Base-by-base conservation (phyloP, 2,888 invertebrate species). In the Dorcus hopei region DNA sequence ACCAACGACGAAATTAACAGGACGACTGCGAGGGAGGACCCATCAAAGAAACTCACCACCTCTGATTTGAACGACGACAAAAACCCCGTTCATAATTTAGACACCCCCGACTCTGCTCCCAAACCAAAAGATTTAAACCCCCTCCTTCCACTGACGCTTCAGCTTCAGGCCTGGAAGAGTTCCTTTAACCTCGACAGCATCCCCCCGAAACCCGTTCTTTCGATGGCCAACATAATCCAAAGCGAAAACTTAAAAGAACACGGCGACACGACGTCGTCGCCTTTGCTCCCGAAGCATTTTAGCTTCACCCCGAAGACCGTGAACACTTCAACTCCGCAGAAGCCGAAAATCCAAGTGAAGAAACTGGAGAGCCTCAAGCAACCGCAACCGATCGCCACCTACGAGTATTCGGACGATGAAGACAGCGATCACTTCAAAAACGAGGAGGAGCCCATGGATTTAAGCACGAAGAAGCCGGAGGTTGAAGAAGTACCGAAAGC, bases 1-100 rank as follows among this genome's bases (percentile, higher is more conserved):
- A 89, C 89, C 50, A 89, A 89, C 69, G 90, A 91, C 64, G 89
- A 90, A 68, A 80, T 85, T 0, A 85, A 74, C 2, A 26, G 85
- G 75, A 74, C 81, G 26, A 67, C 71, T 33, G 72, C 81, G 6
- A 75, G 82, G 45, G 83, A 83, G 59, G 84, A 85, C 64, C 80
- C 14, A 14, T 14, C 81, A 0, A 85, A 84, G 64, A 79, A 70
- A 51, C 43, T 60, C 9, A 63, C 61, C 57, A 52, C 50, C 11
- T 58, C 52, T 42, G 61, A 61, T 3, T 57, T 61, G 16, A 9
- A 47, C 49, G 16, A 63, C n/a, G 61, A 41, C 38, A 65, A 63
- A 47, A 47, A 65, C 76, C 72, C 74, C 1, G 75, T 75, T 2
- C 76, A 76, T n/a, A 77, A 77, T 61, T 55, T 65, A 9, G 43